phyloP scores from a whole-genome alignment of 2,888 invertebrate species.

The Julus scandinavius region DNA sequence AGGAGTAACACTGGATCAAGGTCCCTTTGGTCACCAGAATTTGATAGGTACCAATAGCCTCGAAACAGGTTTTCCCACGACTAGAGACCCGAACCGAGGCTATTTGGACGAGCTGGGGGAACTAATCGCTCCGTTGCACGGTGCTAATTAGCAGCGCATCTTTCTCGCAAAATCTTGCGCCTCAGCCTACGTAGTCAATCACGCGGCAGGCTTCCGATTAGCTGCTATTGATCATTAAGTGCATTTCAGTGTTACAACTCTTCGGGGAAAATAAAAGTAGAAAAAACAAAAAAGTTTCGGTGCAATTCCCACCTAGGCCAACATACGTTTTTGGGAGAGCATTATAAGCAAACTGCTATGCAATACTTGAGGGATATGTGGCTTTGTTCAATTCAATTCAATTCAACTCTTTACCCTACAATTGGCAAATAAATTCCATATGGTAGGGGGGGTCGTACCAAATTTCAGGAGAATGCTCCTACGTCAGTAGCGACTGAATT shows the following conservation, averaged over 20 bases:
- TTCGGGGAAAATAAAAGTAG: not conserved
- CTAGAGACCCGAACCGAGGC: not conserved
- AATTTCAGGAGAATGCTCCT: no score
- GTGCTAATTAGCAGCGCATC: constrained; percentile 25
- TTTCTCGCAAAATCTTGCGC: not conserved
- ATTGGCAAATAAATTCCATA: no score
- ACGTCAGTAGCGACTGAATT: no score
- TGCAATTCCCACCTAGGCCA: not conserved
- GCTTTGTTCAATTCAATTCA: no score
- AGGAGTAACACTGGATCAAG: no score
- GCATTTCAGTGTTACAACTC: constrained; percentile 37
- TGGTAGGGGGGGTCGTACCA: no score
- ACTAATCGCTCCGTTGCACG: not conserved
- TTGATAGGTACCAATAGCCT: no score
- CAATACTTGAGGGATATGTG: no score
- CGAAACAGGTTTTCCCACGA: no score
- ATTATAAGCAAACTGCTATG: not conserved
- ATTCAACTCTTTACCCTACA: no score
- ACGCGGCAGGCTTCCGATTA: not conserved
- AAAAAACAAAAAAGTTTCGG: not conserved
- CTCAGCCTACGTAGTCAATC: not conserved
- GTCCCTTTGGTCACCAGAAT: no score
- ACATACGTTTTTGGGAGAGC: not conserved
- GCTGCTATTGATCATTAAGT: constrained; percentile 39
- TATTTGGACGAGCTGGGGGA: not conserved